Evolutionary conservation across 2,888 invertebrate genomes (phyloP).

Genomic region (Agrypnus murinus): DNA sequence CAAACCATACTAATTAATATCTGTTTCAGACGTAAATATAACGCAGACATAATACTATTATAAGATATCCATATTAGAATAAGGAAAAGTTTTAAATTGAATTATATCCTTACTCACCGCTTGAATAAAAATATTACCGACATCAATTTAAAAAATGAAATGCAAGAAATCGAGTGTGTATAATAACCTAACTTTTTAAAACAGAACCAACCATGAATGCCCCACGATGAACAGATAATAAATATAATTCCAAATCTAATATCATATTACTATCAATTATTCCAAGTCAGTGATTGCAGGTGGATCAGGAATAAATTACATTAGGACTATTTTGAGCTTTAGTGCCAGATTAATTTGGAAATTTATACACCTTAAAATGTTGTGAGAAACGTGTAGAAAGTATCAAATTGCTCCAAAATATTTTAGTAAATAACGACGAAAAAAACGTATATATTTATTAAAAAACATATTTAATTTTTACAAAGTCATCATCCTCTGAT

Average conservation of each 20-base stretch:
- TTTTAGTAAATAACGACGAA: too few species aligned
- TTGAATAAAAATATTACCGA: neutral
- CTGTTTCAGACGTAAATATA: constrained; percentile 42
- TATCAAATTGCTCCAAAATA: constrained; percentile 1
- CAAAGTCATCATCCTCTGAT: too few species aligned
- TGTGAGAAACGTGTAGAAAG: neutral
- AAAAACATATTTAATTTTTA: too few species aligned
- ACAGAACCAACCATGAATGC: constrained; percentile 8
- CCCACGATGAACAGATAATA: constrained; percentile 30
- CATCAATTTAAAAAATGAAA: neutral
- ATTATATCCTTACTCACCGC: neutral
- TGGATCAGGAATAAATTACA: constrained; percentile 17
- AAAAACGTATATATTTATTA: too few species aligned
- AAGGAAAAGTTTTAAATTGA: constrained; percentile 13
- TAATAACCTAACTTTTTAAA: constrained; percentile 18
- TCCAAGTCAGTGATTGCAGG: constrained; percentile 31
- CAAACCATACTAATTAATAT: constrained; percentile 44
- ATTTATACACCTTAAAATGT: neutral
- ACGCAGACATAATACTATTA: constrained; percentile 22
- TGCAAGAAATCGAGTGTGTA: constrained; percentile 18
- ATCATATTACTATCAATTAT: constrained; percentile 30
- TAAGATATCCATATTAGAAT: neutral
- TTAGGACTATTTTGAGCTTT: constrained; percentile 14
- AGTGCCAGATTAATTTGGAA: neutral
- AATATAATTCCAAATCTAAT: constrained; percentile 26